Conservation (phyloP, 2,888 invertebrate genomes). For the Drosophila anomelani region DNA sequence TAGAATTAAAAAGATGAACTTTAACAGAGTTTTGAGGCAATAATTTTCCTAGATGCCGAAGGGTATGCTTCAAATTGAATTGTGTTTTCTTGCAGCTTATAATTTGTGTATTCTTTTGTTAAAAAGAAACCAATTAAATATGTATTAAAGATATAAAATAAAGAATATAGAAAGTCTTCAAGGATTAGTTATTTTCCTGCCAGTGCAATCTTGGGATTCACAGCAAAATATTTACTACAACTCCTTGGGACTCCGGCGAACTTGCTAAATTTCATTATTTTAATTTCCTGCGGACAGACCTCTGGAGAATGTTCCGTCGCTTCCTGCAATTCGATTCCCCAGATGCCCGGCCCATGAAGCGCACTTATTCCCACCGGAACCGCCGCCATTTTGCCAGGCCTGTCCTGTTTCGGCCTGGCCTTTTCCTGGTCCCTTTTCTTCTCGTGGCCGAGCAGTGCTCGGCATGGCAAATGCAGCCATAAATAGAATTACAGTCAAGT, state of each 20-base stretch:
- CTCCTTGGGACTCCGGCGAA: conserved; percentile 1
- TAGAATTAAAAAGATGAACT: background rate
- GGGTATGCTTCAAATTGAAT: background rate
- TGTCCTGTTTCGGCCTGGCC: conserved; percentile 32
- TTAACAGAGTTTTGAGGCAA: background rate
- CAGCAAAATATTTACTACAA: conserved; percentile 8
- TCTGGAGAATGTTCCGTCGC: conserved; percentile 10
- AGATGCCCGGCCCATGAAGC: conserved; percentile 33
- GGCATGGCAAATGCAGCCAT: conserved; percentile 69
- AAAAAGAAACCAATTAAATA: background rate
- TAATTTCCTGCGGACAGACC: conserved; percentile 22
- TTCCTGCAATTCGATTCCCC: conserved; percentile 30
- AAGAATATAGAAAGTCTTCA: background rate
- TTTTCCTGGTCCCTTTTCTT: conserved; percentile 2
- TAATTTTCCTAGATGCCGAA: background rate
- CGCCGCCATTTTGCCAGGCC: conserved; percentile 23
- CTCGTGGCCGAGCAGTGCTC: conserved; percentile 37
- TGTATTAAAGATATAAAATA: background rate
- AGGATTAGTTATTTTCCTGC: background rate
- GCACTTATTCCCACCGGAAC: conserved; percentile 24
- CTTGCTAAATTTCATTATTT: conserved; percentile 35
- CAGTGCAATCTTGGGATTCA: background rate
- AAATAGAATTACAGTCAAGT: conserved; percentile 78
- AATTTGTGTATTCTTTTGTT: background rate
- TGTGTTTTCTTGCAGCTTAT: background rate